These are phyloP conservation scores for Meloe dianella DNA, from an alignment of 2,888 invertebrate species.

Conservation along the genomic window DNA sequence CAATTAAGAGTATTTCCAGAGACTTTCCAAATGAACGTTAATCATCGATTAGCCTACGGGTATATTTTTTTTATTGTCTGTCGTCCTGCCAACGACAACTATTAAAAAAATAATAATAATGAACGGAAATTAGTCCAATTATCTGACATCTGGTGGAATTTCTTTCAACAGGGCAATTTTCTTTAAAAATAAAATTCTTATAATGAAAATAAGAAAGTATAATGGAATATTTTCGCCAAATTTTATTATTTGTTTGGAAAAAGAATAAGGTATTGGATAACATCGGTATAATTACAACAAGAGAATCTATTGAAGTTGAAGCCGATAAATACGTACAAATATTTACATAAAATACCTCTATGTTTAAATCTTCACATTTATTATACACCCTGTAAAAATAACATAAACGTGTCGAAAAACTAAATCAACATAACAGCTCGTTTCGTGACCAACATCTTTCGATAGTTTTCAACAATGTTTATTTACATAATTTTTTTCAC, in stretches of 20 bases:
- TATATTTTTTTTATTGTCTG: neutral
- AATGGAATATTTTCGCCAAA: conserved; percentile 35
- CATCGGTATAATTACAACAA: neutral
- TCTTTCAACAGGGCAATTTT: neutral
- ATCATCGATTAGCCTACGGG: conserved; percentile 12
- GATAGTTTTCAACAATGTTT: conserved; percentile 37
- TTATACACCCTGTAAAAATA: conserved; percentile 33
- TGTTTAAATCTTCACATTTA: conserved; percentile 31
- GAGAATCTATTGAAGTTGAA: conserved; percentile 25
- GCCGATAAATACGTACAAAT: conserved; percentile 34
- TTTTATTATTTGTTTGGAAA: conserved; percentile 37
- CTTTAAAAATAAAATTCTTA: conserved; percentile 18
- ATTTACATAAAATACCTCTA: conserved; percentile 33
- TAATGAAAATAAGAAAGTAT: conserved; percentile 7
- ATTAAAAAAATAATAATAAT: neutral
- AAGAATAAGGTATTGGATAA: conserved; percentile 28
- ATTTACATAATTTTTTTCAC: conserved; percentile 14
- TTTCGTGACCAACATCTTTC: conserved; percentile 42
- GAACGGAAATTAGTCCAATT: conserved; percentile 11
- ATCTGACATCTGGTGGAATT: conserved; percentile 2
- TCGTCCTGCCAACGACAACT: neutral
- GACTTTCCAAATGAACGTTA: conserved; percentile 9
- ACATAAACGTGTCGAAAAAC: conserved; percentile 39
- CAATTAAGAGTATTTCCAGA: conserved; percentile 37
- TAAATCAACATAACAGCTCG: conserved; percentile 37